Base-by-base conservation (phyloP, 2,888 invertebrate species). In the Aplocera efformata region DNA sequence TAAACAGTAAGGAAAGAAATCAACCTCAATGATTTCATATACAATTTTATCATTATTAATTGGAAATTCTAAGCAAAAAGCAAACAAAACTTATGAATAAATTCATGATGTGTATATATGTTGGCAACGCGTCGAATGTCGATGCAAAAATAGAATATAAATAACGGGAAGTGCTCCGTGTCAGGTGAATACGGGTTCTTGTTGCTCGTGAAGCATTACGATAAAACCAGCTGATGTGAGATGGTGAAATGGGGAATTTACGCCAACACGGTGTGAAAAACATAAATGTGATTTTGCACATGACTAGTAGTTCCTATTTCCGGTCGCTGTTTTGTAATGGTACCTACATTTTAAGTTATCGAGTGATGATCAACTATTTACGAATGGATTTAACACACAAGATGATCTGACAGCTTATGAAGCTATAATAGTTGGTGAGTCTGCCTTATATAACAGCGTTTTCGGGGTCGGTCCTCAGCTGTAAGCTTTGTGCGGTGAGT, bases 121-220 rank as follows among this genome's bases (percentile, higher is more conserved):
- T 42, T n/a, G n/a, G n/a, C n/a, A n/a, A 49, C 35, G 41, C 42
- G 48, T 52, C 48, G 53, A 60, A 60, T 47, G 53, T 42, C 49
- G 42, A 51, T 49, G 37, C 31, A 39, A 35, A 45, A 49, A 43
- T 26, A 25, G 20, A 33, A 9, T 37, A 44, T 48, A 53, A 42
- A 42, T 45, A 52, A 47, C 45, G 40, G 35, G 32, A 52, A 48
- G 35, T 42, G 42, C 44, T 1, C n/a, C 22, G 7, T 22, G 22
- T 6, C 22, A 22, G 22, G 22, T 22, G n/a, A 22, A 7, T 6
- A 22, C 1, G 7, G 22, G 7, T 22, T 3, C 7, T 5, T 17
- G 7, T 35, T 8, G 11, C 8, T 29, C 7, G 10, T 5, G 8
- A 20, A 9, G 13, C 9, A 35, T n/a, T 31, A 10, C 30, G 30